Evolutionary conservation across 2,888 invertebrate genomes (phyloP).

Genomic region (Drosophila vallismaia): DNA sequence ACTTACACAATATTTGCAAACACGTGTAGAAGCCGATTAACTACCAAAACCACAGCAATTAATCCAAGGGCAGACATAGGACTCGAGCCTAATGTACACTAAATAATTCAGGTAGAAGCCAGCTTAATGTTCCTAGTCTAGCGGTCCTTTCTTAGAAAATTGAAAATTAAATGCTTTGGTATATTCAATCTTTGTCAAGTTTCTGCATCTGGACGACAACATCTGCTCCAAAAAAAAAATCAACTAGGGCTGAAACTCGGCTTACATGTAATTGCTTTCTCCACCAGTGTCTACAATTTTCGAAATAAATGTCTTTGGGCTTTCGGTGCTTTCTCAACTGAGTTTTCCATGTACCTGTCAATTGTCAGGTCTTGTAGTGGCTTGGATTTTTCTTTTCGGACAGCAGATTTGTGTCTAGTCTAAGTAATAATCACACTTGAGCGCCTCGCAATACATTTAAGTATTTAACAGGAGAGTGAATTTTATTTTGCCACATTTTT

Average conservation of each 20-base stretch:
- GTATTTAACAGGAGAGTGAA: background rate
- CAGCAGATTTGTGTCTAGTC: conserved; percentile 26
- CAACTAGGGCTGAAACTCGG: conserved; percentile 23
- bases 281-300: conserved; percentile 28
- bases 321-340: conserved; percentile 11
- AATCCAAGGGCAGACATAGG: conserved; percentile 36
- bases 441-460: conserved; percentile 22
- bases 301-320: conserved; percentile 23
- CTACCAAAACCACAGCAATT: conserved; percentile 26
- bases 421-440: conserved; percentile 21
- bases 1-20: background rate
- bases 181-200: conserved; percentile 49
- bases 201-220: conserved; percentile 20
- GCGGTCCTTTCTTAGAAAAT: conserved; percentile 28
- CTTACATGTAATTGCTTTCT: conserved; percentile 47
- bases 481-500: background rate
- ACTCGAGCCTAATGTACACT: conserved; percentile 29
- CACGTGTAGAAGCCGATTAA: conserved; percentile 14
- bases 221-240: conserved; percentile 6
- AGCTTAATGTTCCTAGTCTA: conserved; percentile 24
- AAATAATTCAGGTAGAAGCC: conserved; percentile 37
- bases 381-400: conserved; percentile 36
- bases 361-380: conserved; percentile 43
- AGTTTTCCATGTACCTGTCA: conserved; percentile 59
- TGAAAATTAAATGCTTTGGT: conserved; percentile 41